Evolutionary conservation across 2,888 invertebrate genomes (phyloP), one percentile per base, ranked within the genome.

Genomic region (Himalopsyche japonica): DNA sequence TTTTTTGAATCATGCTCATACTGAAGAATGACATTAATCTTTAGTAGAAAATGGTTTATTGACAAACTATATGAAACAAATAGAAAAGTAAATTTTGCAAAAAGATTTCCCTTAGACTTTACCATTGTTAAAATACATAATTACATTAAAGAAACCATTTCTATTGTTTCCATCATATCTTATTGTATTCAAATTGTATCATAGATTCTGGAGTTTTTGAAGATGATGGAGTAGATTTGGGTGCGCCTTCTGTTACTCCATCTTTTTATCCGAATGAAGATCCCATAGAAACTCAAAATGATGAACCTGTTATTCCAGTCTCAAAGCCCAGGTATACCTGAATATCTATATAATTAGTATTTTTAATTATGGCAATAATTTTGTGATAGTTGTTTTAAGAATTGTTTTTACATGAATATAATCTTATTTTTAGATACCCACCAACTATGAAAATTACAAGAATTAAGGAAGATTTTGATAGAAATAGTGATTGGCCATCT

Each of bases 401-500:
- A 32, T 4, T 32, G 32, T 32, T 4, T 4, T 32, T 32, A 37
- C 37, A 8, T 37, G 5, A 43, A 43, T 43, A 15, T 43, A 43
- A 37, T 43, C 15, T 43, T 8, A 47, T 83, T 82, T 81, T 37
- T 77, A 83, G 85, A 43, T 85, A 85, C 64, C 83, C 81, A 88
- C 93, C 93, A 1, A 90, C 91, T 32, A 91, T 93, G 89, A 91
- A 92, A 86, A 89, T 93, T 18, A 91, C 90, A 76, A 90, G 92
- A 3, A 91, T 90, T 82, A 89, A 89, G 82, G 90, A 92, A 85
- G 93, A 93, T 83, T 94, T 93, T 87, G 94, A 94, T 88, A 90
- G 86, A 18, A 91, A 91, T 32, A 88, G 90, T 0, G 92, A 92
- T 1, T 94, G 94, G 94, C 94, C 94, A 0, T 90, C 91, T 0